These are phyloP conservation scores for Melanogrammus aeglefinus DNA, from an alignment of 2,797 vertebrate species.

Conservation along the genomic window DNA sequence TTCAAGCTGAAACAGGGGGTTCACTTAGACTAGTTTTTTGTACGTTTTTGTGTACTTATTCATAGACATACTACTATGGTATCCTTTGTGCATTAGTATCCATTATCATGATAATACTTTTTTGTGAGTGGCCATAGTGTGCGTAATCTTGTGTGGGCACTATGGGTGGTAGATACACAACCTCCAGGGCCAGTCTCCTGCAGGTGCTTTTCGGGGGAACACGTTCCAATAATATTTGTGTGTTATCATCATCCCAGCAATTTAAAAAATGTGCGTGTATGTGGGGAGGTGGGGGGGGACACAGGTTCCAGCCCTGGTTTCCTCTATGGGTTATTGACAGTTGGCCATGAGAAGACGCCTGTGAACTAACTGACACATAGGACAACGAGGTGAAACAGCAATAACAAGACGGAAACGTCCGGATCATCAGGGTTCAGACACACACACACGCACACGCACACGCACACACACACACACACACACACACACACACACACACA, in stretches of 20 bases:
- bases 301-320: slow-evolving; percentile 3
- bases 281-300: slow-evolving; percentile 33
- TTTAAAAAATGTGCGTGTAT: slow-evolving; percentile 47
- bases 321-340: slow-evolving; percentile 22
- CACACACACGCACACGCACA: neutral
- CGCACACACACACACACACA: neutral
- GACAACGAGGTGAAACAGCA: slow-evolving; percentile 15
- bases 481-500: too few relatives aligned
- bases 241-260: slow-evolving; percentile 39
- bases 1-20: too few relatives aligned
- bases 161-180: neutral
- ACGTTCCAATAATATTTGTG: slow-evolving; percentile 65
- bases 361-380: slow-evolving; percentile 28
- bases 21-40: neutral
- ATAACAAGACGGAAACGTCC: neutral
- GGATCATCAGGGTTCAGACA: neutral
- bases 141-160: neutral
- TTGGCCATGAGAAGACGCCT: slow-evolving; percentile 31
- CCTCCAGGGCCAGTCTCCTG: slow-evolving; percentile 27
- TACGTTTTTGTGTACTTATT: neutral
- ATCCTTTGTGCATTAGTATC: neutral
- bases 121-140: neutral
- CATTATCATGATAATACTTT: neutral
- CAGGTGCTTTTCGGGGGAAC: slow-evolving; percentile 53
- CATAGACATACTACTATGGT: neutral